Evolutionary conservation across 2,113 vertebrate genomes (phyloP).

Genomic region (Trichechus manatus): DNA sequence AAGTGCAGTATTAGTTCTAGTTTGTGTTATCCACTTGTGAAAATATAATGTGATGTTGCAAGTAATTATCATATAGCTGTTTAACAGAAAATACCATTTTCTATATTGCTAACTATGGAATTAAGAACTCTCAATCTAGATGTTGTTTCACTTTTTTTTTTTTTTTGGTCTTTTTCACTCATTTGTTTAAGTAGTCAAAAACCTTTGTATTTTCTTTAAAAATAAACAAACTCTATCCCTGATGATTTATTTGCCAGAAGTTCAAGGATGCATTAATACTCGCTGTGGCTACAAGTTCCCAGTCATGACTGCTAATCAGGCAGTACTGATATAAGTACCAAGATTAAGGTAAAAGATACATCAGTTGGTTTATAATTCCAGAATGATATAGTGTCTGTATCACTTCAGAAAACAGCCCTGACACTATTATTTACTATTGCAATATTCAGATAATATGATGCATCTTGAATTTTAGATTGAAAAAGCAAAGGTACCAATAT

Average conservation of each 20-base stretch:
- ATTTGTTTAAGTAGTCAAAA: not conserved
- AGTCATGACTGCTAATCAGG: not conserved
- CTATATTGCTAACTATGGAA: not conserved
- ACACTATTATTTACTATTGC: not conserved
- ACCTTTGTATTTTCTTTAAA: not conserved
- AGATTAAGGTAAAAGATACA: slow-evolving; percentile 23
- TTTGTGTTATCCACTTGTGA: not conserved
- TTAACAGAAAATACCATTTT: not conserved
- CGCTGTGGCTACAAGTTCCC: not conserved
- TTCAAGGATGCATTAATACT: slow-evolving; percentile 34
- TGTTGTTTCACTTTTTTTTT: not conserved
- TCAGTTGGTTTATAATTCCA: not conserved
- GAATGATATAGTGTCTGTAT: not conserved
- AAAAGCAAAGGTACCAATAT: not conserved
- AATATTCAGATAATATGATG: slow-evolving; percentile 27
- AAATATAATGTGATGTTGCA: slow-evolving; percentile 29
- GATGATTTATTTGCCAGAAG: not conserved
- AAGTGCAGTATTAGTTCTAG: not conserved
- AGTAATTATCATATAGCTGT: not conserved
- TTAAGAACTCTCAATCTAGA: not conserved
- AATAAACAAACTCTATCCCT: not conserved
- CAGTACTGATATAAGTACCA: slow-evolving; percentile 24
- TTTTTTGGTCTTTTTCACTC: not conserved
- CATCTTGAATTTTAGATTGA: slow-evolving; percentile 40
- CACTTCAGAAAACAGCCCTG: slow-evolving; percentile 49